Evolutionary conservation across 2,113 vertebrate genomes (phyloP).

Genomic region (Nesospiza acunhae): DNA sequence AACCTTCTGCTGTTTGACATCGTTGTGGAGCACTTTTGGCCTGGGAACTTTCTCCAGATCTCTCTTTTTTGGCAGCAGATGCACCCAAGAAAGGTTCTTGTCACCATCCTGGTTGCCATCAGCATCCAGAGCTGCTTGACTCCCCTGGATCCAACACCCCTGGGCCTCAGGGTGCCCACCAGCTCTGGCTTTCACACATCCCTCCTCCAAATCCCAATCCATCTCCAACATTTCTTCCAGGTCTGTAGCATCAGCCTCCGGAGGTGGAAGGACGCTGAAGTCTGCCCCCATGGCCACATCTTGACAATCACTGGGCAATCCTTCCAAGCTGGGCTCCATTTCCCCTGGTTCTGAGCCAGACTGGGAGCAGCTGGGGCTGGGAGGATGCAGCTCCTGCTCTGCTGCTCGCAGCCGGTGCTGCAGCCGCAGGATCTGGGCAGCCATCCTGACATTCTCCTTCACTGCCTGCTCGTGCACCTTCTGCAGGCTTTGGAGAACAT

Average conservation of each 20-base stretch:
- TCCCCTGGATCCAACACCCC: slow-evolving; percentile 2
- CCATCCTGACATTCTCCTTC: slow-evolving; percentile 73
- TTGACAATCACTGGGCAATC: not conserved
- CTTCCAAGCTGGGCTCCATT: not conserved
- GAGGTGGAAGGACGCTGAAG: not conserved
- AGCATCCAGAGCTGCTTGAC: not conserved
- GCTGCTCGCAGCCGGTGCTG: slow-evolving; percentile 26
- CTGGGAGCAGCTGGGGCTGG: not conserved
- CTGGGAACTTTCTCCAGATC: slow-evolving; percentile 42
- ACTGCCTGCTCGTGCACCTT: slow-evolving; percentile 65
- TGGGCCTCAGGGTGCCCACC: not conserved
- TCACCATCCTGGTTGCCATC: slow-evolving; percentile 36
- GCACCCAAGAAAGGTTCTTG: slow-evolving; percentile 39
- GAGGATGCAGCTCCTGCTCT: not conserved
- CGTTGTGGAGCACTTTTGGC: not conserved
- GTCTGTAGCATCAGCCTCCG: slow-evolving; percentile 12
- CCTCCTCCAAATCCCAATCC: slow-evolving; percentile 46
- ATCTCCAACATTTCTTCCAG: slow-evolving; percentile 40
- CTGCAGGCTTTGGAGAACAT: slow-evolving; percentile 67
- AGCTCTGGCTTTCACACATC: not conserved
- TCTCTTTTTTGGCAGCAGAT: slow-evolving; percentile 40
- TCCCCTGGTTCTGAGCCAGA: not conserved
- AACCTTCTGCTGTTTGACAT: slow-evolving; percentile 20
- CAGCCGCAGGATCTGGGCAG: slow-evolving; percentile 58
- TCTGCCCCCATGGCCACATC: not conserved